A percentile compares a stretch with the other conserved stretches of the same genome.
Conservation (phyloP, 2,888 invertebrate species). For the Lasioglossum lativentre region DNA sequence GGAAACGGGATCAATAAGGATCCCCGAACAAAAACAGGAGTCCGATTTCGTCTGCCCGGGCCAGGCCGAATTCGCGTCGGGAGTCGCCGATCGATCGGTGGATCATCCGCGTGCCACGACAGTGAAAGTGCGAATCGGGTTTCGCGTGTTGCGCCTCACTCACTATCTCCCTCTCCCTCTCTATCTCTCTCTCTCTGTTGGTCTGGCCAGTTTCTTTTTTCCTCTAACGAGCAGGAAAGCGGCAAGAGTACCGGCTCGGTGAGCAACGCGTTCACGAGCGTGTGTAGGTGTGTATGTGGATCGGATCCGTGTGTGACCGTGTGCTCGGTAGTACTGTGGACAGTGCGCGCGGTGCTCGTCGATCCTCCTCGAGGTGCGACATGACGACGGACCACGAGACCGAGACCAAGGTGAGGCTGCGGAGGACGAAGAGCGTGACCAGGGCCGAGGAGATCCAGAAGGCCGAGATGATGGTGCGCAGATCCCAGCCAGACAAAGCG, state of each 20-base stretch:
- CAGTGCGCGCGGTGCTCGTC: constrained; percentile 22
- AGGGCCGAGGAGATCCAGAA: constrained; percentile 94
- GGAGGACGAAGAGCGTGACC: constrained; percentile 94
- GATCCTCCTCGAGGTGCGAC: constrained; percentile 8
- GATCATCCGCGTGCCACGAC: background rate
- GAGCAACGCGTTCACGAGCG: background rate
- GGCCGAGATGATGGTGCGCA: constrained; percentile 91
- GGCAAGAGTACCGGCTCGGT: constrained; percentile 12
- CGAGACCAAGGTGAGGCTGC: constrained; percentile 86
- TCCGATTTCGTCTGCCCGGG: background rate
- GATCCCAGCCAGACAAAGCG: constrained; percentile 94
- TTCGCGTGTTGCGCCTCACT: background rate
- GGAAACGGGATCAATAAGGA: background rate
- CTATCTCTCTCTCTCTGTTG: background rate
- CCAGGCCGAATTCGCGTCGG: background rate
- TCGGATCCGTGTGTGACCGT: constrained; percentile 7
- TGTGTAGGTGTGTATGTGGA: constrained; percentile 23
- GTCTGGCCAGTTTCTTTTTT: background rate
- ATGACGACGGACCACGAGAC: constrained; percentile 82
- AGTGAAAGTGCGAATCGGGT: constrained; percentile 18
- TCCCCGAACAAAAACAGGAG: background rate
- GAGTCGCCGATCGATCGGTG: background rate
- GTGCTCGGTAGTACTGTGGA: constrained; percentile 24
- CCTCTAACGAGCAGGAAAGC: constrained; percentile 2
- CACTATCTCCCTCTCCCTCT: too few species aligned